phyloP scores from a whole-genome alignment of 2,888 invertebrate genomes.

The Dryobotodes eremita region DNA sequence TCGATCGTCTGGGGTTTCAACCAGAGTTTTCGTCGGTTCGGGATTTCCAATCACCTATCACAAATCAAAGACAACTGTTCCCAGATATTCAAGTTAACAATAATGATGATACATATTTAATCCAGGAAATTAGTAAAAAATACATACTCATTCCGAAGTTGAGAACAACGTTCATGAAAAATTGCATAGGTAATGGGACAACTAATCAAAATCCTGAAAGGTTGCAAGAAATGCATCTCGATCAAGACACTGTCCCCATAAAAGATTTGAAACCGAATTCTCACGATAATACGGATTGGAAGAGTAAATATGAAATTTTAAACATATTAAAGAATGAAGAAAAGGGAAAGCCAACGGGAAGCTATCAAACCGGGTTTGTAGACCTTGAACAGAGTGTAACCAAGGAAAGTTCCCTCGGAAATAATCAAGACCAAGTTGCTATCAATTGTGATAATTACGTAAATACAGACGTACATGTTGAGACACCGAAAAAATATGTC shows the following conservation, averaged over 20 bases:
- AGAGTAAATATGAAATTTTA: constrained; percentile 86
- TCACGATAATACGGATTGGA: constrained; percentile 81
- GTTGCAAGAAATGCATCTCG: constrained; percentile 15
- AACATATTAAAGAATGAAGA: constrained; percentile 81
- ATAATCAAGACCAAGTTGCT: constrained; percentile 19
- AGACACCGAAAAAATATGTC: constrained; percentile 50
- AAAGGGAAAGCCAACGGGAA: constrained; percentile 66
- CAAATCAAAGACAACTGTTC: constrained; percentile 54
- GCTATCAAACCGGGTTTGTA: background rate
- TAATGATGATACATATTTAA: constrained; percentile 73
- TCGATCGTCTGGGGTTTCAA: constrained; percentile 36
- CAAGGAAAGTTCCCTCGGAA: constrained; percentile 27
- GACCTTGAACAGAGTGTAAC: constrained; percentile 14
- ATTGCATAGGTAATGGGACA: constrained; percentile 57
- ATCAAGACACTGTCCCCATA: constrained; percentile 24
- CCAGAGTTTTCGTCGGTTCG: constrained; percentile 25
- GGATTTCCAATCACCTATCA: constrained; percentile 45
- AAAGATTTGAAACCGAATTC: constrained; percentile 51
- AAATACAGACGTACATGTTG: constrained; percentile 20
- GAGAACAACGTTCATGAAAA: constrained; percentile 62
- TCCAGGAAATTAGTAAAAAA: constrained; percentile 84
- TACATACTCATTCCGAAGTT: constrained; percentile 86
- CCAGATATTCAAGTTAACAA: constrained; percentile 62
- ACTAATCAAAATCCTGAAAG: constrained; percentile 25
- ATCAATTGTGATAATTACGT: constrained; percentile 23